Conservation (phyloP, 2,888 invertebrate genomes). For the Piscicola geometra region DNA sequence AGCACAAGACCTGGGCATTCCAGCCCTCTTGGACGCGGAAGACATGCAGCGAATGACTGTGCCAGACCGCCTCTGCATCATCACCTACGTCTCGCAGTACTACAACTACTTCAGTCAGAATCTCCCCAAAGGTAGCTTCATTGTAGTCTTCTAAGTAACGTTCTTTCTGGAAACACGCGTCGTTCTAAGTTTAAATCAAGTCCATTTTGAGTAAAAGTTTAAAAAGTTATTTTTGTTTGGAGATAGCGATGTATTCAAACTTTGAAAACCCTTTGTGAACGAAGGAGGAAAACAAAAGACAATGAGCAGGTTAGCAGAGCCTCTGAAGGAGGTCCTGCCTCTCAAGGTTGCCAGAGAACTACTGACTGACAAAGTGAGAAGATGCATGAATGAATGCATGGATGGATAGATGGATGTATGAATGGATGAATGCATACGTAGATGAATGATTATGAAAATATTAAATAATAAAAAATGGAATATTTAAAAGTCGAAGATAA, state of each 20-base stretch:
- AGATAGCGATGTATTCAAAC: too few relatives aligned
- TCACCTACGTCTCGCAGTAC: conserved; percentile 75
- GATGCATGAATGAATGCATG: too few relatives aligned
- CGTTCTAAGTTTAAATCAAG: not conserved
- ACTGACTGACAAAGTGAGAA: too few relatives aligned
- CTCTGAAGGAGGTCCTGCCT: too few relatives aligned
- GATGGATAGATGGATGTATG: too few relatives aligned
- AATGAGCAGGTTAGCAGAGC: not conserved
- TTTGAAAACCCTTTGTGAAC: too few relatives aligned
- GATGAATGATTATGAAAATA: too few relatives aligned
- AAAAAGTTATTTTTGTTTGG: not conserved
- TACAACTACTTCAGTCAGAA: conserved; percentile 42
- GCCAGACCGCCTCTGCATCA: conserved; percentile 85
- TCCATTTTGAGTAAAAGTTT: not conserved
- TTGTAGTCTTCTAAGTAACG: not conserved
- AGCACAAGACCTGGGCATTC: conserved; percentile 79
- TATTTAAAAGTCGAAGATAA: too few relatives aligned
- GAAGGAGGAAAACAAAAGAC: not conserved
- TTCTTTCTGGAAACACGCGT: not conserved
- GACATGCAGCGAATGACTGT: conserved; percentile 86
- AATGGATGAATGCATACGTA: too few relatives aligned
- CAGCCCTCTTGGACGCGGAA: conserved; percentile 83
- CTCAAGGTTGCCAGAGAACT: not conserved
- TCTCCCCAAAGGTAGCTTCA: conserved; percentile 15
- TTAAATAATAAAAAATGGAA: too few relatives aligned